These are phyloP conservation scores for Amaurobius ferox DNA, from an alignment of 2,888 invertebrate genomes.

Conservation along the genomic window DNA sequence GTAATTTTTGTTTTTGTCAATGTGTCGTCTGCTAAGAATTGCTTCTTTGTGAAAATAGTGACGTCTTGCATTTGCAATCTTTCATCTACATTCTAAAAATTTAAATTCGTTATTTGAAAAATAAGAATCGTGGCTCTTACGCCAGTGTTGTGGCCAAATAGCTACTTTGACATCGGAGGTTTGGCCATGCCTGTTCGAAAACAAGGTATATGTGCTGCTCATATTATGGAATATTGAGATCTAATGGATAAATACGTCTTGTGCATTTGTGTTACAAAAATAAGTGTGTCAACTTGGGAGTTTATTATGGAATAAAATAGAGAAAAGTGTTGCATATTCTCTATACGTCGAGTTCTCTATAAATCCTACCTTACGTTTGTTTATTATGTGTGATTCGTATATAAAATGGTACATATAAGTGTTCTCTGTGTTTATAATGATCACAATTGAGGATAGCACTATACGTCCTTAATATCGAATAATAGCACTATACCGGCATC, in stretches of 20 bases:
- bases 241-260: neutral
- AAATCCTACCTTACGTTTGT: neutral
- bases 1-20: slow-evolving; percentile 57
- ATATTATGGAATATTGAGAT: neutral
- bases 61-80: slow-evolving; percentile 7
- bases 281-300: neutral
- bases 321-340: neutral
- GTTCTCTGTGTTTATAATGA: too few species aligned
- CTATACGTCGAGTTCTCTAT: neutral
- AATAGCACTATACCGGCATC: neutral
- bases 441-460: neutral
- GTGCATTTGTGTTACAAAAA: neutral
- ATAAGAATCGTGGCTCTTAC: slow-evolving; percentile 64
- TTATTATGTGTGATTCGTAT: neutral
- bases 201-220: slow-evolving; percentile 55
- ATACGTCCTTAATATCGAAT: neutral
- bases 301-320: neutral
- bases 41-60: slow-evolving; percentile 25
- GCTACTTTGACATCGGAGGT: slow-evolving; percentile 70
- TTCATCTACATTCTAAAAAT: neutral
- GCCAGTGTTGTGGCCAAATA: slow-evolving; percentile 63
- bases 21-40: slow-evolving; percentile 42
- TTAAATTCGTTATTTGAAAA: slow-evolving; percentile 43
- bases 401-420: too few species aligned
- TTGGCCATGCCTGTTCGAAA: slow-evolving; percentile 72